Conservation (phyloP, 2,113 vertebrate species). For the Ptychochromis oligacanthus region DNA sequence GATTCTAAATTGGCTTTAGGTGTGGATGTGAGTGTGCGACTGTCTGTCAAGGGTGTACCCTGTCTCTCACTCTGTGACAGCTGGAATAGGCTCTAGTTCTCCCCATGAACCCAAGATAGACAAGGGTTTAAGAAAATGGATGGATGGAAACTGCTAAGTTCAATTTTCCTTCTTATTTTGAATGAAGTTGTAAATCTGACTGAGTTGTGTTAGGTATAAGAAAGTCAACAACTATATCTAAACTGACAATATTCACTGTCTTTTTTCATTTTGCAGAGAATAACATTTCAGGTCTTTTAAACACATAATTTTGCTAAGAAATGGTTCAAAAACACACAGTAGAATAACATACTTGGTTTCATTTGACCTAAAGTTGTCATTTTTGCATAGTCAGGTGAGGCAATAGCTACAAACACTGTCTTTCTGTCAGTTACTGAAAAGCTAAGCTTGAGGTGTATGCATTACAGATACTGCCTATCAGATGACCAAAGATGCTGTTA, state of each 20-base stretch:
- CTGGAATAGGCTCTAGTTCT: background rate
- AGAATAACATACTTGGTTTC: background rate
- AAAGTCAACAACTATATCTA: background rate
- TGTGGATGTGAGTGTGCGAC: background rate
- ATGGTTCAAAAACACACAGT: background rate
- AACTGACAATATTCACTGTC: fast-evolving
- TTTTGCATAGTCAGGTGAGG: background rate
- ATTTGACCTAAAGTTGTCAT: background rate
- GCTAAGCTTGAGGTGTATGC: background rate
- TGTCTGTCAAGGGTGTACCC: background rate
- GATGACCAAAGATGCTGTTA: slow-evolving; percentile 8
- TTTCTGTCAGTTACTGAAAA: background rate
- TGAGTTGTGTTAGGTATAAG: background rate
- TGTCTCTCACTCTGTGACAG: background rate
- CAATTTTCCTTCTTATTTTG: background rate
- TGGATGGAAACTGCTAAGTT: background rate
- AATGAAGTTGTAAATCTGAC: background rate
- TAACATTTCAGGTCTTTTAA: too few species aligned
- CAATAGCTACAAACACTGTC: background rate
- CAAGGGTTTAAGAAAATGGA: background rate
- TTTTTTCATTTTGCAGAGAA: background rate
- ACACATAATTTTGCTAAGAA: background rate
- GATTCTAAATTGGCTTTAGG: slow-evolving; percentile 2
- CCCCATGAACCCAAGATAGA: background rate
- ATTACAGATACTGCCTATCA: background rate